Conservation (phyloP, 2,888 invertebrate genomes). For the Macaria notata region DNA sequence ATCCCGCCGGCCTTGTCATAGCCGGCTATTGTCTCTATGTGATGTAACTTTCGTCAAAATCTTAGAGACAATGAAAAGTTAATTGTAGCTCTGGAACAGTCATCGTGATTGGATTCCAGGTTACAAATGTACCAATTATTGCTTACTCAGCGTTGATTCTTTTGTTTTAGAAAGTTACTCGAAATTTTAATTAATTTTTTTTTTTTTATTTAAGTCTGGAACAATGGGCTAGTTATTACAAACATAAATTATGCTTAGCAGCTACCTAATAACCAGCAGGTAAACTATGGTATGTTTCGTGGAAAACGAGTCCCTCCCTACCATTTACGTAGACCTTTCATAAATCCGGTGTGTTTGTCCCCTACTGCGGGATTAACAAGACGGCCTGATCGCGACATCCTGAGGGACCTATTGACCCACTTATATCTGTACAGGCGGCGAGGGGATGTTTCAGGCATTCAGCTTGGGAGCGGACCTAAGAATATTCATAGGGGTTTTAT, state of each 20-base stretch:
- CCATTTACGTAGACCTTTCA: conserved; percentile 13
- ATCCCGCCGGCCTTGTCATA: conserved; percentile 30
- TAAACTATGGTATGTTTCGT: no score
- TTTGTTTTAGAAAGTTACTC: background rate
- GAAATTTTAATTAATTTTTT: background rate
- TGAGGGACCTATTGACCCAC: conserved; percentile 65
- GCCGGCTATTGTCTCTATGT: conserved; percentile 24
- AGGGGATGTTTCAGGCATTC: background rate
- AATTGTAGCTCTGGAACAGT: conserved; percentile 10
- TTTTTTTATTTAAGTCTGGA: no score
- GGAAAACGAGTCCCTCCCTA: background rate
- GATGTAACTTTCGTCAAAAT: conserved; percentile 21
- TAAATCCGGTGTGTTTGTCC: conserved; percentile 10
- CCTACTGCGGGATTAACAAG: conserved; percentile 21
- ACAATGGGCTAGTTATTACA: no score
- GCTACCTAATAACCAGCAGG: no score
- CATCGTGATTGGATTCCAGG: conserved; percentile 7
- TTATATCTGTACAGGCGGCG: conserved; percentile 31
- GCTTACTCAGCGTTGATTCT: background rate
- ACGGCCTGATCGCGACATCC: conserved; percentile 29
- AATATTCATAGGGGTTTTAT: no score
- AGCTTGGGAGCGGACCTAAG: background rate
- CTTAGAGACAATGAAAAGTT: conserved; percentile 19
- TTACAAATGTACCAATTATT: background rate
- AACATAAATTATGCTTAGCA: no score